Conservation (phyloP, 2,888 invertebrate species). For the Scaptomyza parva region DNA sequence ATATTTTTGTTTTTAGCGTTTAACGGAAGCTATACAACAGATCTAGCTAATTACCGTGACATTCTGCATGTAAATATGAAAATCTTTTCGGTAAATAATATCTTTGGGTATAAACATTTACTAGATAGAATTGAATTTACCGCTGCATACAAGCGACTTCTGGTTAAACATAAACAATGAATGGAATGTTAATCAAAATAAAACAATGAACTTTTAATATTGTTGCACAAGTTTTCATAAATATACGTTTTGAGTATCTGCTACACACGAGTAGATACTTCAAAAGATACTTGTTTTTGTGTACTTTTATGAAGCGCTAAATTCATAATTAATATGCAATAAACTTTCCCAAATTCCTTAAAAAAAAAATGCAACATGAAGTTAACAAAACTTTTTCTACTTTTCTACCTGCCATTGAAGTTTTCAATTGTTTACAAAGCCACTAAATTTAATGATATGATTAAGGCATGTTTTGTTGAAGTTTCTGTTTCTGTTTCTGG, state of each 20-base stretch:
- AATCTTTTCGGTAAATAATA: not conserved
- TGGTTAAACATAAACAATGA: not conserved
- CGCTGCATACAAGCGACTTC: too few species aligned
- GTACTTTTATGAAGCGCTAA: constrained; percentile 22
- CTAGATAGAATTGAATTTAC: not conserved
- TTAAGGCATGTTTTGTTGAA: constrained; percentile 5
- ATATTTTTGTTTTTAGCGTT: constrained; percentile 24
- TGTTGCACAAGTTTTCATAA: constrained; percentile 35
- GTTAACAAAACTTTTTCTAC: constrained; percentile 1
- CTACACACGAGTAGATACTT: constrained; percentile 17
- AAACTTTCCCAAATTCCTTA: not conserved
- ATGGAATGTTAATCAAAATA: constrained; percentile 31
- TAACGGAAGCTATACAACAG: constrained; percentile 28
- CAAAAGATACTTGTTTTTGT: constrained; percentile 19
- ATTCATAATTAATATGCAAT: constrained; percentile 42
- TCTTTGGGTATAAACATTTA: not conserved
- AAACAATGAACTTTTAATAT: constrained; percentile 9
- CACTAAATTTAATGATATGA: constrained; percentile 37
- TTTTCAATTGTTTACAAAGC: constrained; percentile 32
- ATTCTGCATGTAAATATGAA: constrained; percentile 17
- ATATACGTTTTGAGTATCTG: constrained; percentile 6
- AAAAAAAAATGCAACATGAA: not conserved
- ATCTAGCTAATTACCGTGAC: constrained; percentile 34
- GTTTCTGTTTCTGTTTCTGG: too few species aligned
- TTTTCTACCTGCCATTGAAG: constrained; percentile 25